Base-by-base conservation (phyloP, 1,140 invertebrate genomes). In the Drosophila bifasciata region DNA sequence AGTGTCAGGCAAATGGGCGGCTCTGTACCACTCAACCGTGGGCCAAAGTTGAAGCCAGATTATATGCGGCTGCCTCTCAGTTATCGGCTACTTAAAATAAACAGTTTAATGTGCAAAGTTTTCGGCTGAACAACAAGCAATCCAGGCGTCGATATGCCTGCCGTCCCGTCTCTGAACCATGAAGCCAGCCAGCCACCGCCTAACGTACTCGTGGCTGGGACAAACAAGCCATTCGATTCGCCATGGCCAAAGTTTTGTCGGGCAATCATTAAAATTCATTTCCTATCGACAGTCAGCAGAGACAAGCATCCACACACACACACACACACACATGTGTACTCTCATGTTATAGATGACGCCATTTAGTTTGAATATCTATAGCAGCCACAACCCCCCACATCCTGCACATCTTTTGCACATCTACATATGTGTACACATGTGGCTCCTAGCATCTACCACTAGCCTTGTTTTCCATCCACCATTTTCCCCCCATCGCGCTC, bases 231-330 rank as follows among this genome's bases (percentile, higher is more conserved):
- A 64, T 52, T 11, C 53, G 44, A 56, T 28, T 21, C 63, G 71
- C 64, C 46, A 62, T 49, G 56, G 50, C 44, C 41, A 60, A 80
- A 57, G 64, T 73, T 78, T 83, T 73, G 60, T 64, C 64, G 64
- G 81, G 74, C 67, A 88, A 88, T 88, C 83, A 88, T 88, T 88
- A 88, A 88, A 88, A 88, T 88, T 88, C 83, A 88, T 88, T 88
- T 88, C 75, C 83, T 83, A 88, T 88, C 83, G 83, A 88, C 84
- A 86, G 81, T 80, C 81, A 77, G 72, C 59, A 67, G 48, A 73
- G 66, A 61, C 61, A 71, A 52, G 61, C 49, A 55, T 23, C 15
- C 19, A 71, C 57, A 64, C 52, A 53, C 32, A 32, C 23, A 36
- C 43, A 46, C 46, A 40, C 32, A 48, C 44, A 55, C 46, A 73